Percentiles rank a stretch among this genome's conserved stretches.
These are phyloP conservation scores for Baryphthengus martii DNA, from an alignment of 2,113 vertebrate genomes.

Conservation along the genomic window DNA sequence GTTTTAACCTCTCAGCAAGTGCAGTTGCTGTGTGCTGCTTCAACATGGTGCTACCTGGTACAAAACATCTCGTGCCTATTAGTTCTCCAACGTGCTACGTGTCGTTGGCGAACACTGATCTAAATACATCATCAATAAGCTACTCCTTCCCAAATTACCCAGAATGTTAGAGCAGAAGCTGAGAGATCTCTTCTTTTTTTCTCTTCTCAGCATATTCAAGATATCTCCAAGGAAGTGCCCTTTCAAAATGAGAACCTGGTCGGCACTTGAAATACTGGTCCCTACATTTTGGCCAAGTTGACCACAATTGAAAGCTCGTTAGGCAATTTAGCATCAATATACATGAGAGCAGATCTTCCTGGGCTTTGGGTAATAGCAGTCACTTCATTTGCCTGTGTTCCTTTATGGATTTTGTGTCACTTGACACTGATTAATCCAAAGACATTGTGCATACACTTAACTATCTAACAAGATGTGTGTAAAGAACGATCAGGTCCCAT, in stretches of 20 bases:
- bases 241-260: neutral
- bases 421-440: neutral
- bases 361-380: neutral
- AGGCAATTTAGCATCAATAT: neutral
- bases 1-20: neutral
- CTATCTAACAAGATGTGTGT: neutral
- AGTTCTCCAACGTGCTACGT: neutral
- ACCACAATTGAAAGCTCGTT: neutral
- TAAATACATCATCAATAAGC: neutral
- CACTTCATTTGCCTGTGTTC: neutral
- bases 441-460: neutral
- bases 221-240: neutral
- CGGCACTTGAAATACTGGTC: neutral
- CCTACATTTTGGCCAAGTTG: neutral
- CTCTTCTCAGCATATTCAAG: neutral
- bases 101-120: neutral
- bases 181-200: neutral
- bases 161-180: neutral
- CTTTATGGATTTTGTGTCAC: neutral
- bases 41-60: too few species aligned
- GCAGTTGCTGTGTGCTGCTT: neutral
- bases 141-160: neutral
- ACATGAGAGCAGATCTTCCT: neutral
- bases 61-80: neutral
- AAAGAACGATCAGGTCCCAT: neutral